Evolutionary conservation across 2,113 vertebrate genomes (phyloP).

Genomic region (Todiramphus chloris): DNA sequence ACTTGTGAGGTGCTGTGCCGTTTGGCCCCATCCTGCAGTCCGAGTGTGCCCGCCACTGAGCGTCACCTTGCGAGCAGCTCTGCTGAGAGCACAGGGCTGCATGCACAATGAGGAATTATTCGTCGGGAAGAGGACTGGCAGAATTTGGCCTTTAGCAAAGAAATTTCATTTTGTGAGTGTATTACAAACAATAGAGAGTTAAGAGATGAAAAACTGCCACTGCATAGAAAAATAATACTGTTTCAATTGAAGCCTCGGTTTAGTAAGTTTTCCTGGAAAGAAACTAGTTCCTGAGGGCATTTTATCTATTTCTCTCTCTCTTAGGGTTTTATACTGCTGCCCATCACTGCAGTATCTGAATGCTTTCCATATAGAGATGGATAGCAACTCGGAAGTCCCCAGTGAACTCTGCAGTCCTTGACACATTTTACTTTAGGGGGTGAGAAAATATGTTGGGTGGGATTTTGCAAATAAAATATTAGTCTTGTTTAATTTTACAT

Average conservation of each 20-base stretch:
- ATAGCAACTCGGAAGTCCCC: slow-evolving; percentile 19
- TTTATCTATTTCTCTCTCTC: slow-evolving; percentile 44
- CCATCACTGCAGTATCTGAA: slow-evolving; percentile 5
- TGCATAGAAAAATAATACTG: slow-evolving; percentile 21
- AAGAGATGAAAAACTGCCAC: slow-evolving; percentile 45
- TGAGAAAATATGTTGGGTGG: not conserved
- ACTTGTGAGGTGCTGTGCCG: not conserved
- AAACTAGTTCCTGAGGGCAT: slow-evolving; percentile 50
- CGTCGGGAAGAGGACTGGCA: not conserved
- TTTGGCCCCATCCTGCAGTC: not conserved
- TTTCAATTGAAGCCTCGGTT: slow-evolving; percentile 48
- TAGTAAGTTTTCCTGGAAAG: slow-evolving; percentile 42
- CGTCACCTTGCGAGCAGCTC: not conserved
- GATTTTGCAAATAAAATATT: not conserved
- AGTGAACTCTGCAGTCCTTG: not conserved
- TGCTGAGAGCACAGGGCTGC: not conserved
- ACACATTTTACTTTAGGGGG: not conserved
- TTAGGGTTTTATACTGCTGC: slow-evolving; percentile 30
- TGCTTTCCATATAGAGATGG: not conserved
- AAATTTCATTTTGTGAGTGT: slow-evolving; percentile 28
- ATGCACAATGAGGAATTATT: not conserved
- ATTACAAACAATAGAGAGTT: slow-evolving; percentile 41
- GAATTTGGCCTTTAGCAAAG: slow-evolving; percentile 35
- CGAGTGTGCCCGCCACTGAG: not conserved
- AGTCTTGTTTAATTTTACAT: not conserved